Percentiles rank a stretch among this genome's conserved stretches.
Conservation (phyloP, 2,113 vertebrate species). For the Thunnus thynnus region DNA sequence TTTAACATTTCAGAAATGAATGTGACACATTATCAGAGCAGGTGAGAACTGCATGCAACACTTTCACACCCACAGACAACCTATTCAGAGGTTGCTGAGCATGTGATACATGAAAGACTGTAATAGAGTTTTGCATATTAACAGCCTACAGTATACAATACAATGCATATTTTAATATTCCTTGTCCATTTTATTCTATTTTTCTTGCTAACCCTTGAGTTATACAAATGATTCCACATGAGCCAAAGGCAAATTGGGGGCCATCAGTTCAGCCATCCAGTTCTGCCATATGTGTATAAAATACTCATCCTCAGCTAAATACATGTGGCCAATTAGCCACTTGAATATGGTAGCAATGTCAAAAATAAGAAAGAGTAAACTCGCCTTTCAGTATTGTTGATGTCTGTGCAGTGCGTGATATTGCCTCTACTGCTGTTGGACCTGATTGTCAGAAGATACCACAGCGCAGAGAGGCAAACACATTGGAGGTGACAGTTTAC, state of each 20-base stretch:
- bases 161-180: neutral
- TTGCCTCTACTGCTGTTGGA: neutral
- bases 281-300: constrained; percentile 18
- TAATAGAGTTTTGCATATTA: neutral
- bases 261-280: constrained; percentile 1
- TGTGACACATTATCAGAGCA: constrained; percentile 12
- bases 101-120: neutral
- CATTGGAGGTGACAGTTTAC: constrained; percentile 35
- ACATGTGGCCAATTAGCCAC: constrained; percentile 19
- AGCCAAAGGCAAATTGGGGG: neutral
- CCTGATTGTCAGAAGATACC: constrained; percentile 7
- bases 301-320: constrained; percentile 30
- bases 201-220: neutral
- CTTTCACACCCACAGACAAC: neutral
- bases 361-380: neutral
- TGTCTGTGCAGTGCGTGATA: neutral
- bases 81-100: neutral
- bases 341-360: neutral
- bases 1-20: constrained; percentile 8
- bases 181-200: neutral
- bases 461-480: constrained; percentile 12
- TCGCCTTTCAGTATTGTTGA: neutral
- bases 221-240: neutral
- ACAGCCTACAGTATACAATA: no score
- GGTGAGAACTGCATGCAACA: neutral